A percentile compares a stretch with the other conserved stretches of the same genome.
These are phyloP conservation scores for Tetragnatha versicolor DNA, from an alignment of 1,140 invertebrate species.

Conservation along the genomic window DNA sequence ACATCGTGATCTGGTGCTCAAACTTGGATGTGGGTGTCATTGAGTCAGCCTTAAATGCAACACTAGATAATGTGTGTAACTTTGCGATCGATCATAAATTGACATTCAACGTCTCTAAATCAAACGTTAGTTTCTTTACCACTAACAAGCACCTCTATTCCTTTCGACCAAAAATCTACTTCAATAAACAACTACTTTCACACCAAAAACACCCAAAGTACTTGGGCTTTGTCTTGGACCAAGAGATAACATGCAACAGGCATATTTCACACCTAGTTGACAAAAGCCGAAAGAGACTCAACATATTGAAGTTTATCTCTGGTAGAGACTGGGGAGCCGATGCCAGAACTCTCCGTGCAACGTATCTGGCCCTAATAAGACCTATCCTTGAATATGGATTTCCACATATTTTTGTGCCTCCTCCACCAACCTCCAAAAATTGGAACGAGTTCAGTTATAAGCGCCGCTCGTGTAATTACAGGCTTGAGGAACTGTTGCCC, in stretches of 20 bases:
- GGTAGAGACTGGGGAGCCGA: background rate
- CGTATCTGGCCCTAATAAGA: background rate
- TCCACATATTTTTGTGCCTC: background rate
- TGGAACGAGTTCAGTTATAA: background rate
- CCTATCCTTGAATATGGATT: background rate
- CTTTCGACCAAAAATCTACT: background rate
- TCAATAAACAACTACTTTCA: background rate
- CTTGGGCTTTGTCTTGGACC: background rate
- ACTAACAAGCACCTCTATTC: background rate
- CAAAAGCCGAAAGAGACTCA: background rate
- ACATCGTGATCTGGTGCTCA: background rate
- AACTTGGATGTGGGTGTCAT: background rate
- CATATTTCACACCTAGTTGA: background rate
- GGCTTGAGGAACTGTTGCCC: background rate
- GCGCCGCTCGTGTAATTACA: background rate
- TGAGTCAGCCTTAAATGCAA: background rate
- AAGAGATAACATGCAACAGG: conserved; percentile 3
- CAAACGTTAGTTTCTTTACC: background rate
- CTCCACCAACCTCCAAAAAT: background rate
- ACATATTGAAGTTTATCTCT: too few species aligned
- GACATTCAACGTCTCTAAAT: conserved; percentile 3
- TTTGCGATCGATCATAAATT: conserved; percentile 5
- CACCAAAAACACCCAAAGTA: conserved; percentile 4
- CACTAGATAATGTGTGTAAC: background rate
- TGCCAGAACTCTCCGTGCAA: background rate